Base-by-base conservation (phyloP, 1,140 invertebrate genomes). In the Drosophila virilis region DNA sequence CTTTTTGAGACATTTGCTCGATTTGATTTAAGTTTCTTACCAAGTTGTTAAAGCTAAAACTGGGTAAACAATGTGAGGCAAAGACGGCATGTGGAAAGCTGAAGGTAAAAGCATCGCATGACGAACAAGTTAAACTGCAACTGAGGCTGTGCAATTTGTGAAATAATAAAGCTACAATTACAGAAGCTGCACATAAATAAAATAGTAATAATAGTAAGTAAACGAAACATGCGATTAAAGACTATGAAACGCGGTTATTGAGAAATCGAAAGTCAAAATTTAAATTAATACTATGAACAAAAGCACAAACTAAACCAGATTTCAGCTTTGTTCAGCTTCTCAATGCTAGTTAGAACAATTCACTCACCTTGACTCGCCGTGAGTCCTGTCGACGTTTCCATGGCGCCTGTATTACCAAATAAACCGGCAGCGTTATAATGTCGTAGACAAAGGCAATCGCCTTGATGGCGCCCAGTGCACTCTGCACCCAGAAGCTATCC, bases 361-460 rank as follows among this genome's bases (percentile, higher is more conserved):
- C n/a, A 52, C 73, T 84, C 50, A 96, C 96, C 95, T 97, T 97
- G 28, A 96, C 94, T 78, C 95, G 94, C 51, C 95, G 93, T 6
- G 96, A 96, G 33, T 95, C 93, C 61, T 95, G 94, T 59, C 96
- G 94, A 79, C 95, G 95, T 90, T 96, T 95, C 97, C 98, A 98
- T 60, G 98, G 98, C 78, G 95, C 94, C 92, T 98, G 97, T 57
- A 98, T 93, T 35, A 98, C 93, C 76, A 97, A 94, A 93, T 98
- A 98, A 1, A 98, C 94, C 42, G 97, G 97, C 92, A 97, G 97
- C 51, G 97, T 98, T 78, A 98, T 93, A 73, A 98, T 94, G 92
- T 98, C 98, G 93, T 96, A 98, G 60, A 98, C 93, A 85, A 97
- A 96, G 62, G 96, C 95, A 55, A 97, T 92, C 17, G 95, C 95